Conservation (phyloP, 2,888 invertebrate genomes). For the Erebia ligea region DNA sequence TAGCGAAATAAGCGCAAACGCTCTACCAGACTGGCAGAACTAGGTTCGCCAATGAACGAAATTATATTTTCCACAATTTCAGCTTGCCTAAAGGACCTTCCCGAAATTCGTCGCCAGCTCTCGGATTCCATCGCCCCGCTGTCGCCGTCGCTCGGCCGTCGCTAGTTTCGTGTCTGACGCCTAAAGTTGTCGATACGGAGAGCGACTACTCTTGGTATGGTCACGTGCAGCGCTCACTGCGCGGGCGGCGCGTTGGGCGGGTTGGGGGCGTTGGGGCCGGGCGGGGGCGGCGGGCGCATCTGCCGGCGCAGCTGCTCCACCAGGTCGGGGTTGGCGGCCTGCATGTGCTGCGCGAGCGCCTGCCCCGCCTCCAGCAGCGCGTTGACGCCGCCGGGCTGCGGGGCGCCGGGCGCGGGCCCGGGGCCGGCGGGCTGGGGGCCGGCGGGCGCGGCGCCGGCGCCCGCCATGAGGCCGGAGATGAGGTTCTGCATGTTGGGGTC, state of each 20-base stretch:
- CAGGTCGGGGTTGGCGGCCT: slow-evolving; percentile 91
- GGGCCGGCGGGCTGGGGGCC: slow-evolving; percentile 35
- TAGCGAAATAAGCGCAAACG: no score
- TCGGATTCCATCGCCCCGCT: no score
- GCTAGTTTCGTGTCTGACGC: no score
- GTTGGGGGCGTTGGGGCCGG: slow-evolving; percentile 51
- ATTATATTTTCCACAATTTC: no score
- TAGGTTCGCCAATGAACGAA: no score
- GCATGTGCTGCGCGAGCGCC: slow-evolving; percentile 92
- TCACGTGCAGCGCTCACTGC: slow-evolving; percentile 35
- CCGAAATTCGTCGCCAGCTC: no score
- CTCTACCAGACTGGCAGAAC: no score
- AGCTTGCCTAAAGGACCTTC: no score
- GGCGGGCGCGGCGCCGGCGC: slow-evolving; percentile 46
- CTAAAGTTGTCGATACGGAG: neutral
- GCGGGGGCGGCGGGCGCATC: slow-evolving; percentile 72
- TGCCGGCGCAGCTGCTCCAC: slow-evolving; percentile 91
- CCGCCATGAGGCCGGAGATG: slow-evolving; percentile 84
- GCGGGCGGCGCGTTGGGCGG: slow-evolving; percentile 45
- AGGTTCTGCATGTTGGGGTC: slow-evolving; percentile 93
- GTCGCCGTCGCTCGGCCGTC: no score
- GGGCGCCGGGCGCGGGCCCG: slow-evolving; percentile 40
- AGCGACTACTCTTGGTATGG: neutral
- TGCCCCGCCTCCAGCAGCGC: slow-evolving; percentile 86
- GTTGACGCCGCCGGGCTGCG: slow-evolving; percentile 62